A percentile compares a stretch with the other conserved stretches of the same genome.
Evolutionary conservation across 2,113 vertebrate species (phyloP).

Genomic region (Myxocyprinus asiaticus): DNA sequence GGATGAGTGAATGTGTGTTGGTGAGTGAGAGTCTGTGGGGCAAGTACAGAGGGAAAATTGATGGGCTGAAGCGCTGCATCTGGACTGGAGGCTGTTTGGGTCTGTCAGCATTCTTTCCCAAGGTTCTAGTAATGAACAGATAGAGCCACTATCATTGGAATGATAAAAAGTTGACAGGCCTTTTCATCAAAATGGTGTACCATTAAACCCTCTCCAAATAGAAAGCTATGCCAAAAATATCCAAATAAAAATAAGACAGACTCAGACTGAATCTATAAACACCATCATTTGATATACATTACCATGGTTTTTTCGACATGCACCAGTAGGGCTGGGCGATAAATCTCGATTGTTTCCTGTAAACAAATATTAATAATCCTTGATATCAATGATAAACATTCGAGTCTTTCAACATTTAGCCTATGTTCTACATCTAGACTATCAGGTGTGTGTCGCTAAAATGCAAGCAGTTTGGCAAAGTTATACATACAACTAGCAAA

Average conservation of each 20-base stretch:
- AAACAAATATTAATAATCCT: too few relatives aligned
- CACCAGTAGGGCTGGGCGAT: too few relatives aligned
- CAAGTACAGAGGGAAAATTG: slow-evolving; percentile 51
- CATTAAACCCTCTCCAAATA: slow-evolving; percentile 48
- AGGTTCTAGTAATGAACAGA: slow-evolving; percentile 67
- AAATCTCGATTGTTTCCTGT: too few relatives aligned
- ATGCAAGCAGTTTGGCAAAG: too few relatives aligned
- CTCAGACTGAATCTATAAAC: neutral
- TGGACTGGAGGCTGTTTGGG: slow-evolving; percentile 57
- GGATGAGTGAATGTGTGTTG: slow-evolving; percentile 30
- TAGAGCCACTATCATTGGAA: slow-evolving; percentile 62
- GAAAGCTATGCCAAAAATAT: slow-evolving; percentile 2
- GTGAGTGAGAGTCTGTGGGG: slow-evolving; percentile 12
- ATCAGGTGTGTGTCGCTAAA: too few relatives aligned
- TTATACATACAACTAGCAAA: too few relatives aligned
- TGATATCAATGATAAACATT: too few relatives aligned
- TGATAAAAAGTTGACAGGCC: slow-evolving; percentile 59
- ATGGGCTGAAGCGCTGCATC: slow-evolving; percentile 57
- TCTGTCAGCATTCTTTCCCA: slow-evolving; percentile 63
- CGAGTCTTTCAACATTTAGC: too few relatives aligned
- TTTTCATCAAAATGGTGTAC: slow-evolving; percentile 56
- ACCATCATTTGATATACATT: neutral
- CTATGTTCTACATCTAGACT: too few relatives aligned
- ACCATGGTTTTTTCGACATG: too few relatives aligned
- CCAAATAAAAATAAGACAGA: neutral